Conservation (phyloP, 2,888 invertebrate species). For the Melipona bicolor region DNA sequence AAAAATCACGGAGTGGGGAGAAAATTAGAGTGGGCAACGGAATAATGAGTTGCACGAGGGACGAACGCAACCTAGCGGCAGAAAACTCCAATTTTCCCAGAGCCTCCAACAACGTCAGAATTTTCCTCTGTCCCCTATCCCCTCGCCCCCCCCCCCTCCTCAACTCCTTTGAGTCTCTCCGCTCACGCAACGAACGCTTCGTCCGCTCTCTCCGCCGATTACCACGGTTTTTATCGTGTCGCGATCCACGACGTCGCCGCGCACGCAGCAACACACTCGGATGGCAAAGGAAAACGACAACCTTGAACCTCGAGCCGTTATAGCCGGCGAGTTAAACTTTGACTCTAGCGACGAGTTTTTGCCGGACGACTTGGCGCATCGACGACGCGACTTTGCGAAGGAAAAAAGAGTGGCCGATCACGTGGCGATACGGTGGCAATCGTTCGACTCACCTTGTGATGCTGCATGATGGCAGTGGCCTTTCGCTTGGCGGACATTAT, state of each 20-base stretch:
- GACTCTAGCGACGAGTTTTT: constrained; percentile 30
- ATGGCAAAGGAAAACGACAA: constrained; percentile 22
- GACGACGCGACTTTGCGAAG: constrained; percentile 11
- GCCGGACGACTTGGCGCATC: neutral
- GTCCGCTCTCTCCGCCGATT: neutral
- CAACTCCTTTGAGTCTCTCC: neutral
- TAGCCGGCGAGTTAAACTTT: constrained; percentile 41
- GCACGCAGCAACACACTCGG: neutral
- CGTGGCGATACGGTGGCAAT: constrained; percentile 61
- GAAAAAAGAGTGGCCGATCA: constrained; percentile 43
- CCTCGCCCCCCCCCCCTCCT: neutral
- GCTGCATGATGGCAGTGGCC: constrained; percentile 90
- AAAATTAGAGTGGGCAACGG: constrained; percentile 56
- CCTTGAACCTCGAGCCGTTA: constrained; percentile 47
- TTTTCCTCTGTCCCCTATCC: neutral
- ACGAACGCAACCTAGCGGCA: constrained; percentile 49
- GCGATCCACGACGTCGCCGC: neutral
- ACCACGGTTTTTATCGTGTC: constrained; percentile 23
- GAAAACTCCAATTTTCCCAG: constrained; percentile 40
- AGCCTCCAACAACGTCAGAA: neutral
- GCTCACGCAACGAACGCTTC: neutral
- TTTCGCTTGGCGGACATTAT: constrained; percentile 90
- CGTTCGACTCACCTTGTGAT: constrained; percentile 84
- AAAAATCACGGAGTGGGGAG: neutral
- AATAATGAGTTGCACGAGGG: constrained; percentile 65